Evolutionary conservation across 2,888 invertebrate genomes (phyloP), one percentile per base, ranked within the genome.

Genomic region (Periphyllus acericola): DNA sequence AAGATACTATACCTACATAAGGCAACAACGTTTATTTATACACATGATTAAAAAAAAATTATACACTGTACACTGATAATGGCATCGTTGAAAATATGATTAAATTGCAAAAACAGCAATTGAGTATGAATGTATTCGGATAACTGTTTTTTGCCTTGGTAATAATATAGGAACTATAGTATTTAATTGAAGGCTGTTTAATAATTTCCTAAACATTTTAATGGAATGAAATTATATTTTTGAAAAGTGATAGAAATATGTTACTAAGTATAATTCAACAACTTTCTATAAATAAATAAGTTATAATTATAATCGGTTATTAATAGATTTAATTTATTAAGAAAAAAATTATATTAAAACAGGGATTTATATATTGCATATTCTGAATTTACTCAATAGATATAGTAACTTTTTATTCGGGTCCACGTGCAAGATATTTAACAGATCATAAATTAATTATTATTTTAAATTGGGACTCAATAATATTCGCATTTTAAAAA

Each of bases 251-350:
- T 29, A 71, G 29, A 14, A 71, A 71, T 32, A 71, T n/a, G 71
- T 71, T 32, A 66, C 4, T 9, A 68, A 2, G 2, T 3, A 11
- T 68, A 9, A 11, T 68, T 71, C 32, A 71, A 71, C 71, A 71
- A 29, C 71, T 71, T 71, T 71, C 71, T 71, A 71, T 71, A 71
- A 71, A 25, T 68, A n/a, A 68, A 60, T 60, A 19, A 60, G 60
- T 25, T 68, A 11, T 1, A 32, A 71, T 71, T 71, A 71, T 29
- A 29, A 71, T 32, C 14, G 32, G 71, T 29, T 71, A 32, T 71
- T 3, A 3, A 14, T 29, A 32, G 29, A 71, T 71, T 71, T 71
- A 3, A 32, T 9, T 1, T 71, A 71, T 3, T 71, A 17, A 32
- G 71, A 71, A 71, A 17, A 71, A 71, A 71, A 11, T 29, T 11